Evolutionary conservation across 2,113 vertebrate genomes (phyloP).

Genomic region (Eolophus roseicapilla): DNA sequence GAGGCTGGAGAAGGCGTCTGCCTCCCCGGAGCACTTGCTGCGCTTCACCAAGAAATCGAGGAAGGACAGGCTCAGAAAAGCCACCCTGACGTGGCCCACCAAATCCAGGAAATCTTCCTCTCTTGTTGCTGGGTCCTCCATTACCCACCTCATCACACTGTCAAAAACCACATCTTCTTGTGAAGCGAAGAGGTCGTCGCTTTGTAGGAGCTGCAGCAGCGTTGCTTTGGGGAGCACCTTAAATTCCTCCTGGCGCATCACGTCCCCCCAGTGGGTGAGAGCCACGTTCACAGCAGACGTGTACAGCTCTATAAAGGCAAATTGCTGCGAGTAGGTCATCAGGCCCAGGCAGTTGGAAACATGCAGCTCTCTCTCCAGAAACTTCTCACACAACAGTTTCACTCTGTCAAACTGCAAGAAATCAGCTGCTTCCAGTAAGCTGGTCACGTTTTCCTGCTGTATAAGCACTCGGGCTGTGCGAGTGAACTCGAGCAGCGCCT

Average conservation of each 20-base stretch:
- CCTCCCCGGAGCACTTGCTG: conserved; percentile 70
- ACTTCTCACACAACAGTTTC: conserved; percentile 82
- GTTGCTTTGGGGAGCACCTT: conserved; percentile 76
- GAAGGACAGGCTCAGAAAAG: conserved; percentile 82
- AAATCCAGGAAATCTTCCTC: conserved; percentile 83
- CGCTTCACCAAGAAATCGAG: conserved; percentile 77
- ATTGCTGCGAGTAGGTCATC: conserved; percentile 81
- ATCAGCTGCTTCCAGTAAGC: conserved; percentile 83
- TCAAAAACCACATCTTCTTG: conserved; percentile 84
- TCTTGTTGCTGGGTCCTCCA: conserved; percentile 71
- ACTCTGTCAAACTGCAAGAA: conserved; percentile 82
- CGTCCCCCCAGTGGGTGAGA: conserved; percentile 81
- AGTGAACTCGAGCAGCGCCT: conserved; percentile 76
- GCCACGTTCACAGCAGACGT: conserved; percentile 75
- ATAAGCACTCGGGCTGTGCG: conserved; percentile 69
- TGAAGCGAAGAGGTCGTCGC: conserved; percentile 76
- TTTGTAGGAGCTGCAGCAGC: conserved; percentile 77
- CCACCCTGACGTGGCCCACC: conserved; percentile 76
- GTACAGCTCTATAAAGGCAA: conserved; percentile 75
- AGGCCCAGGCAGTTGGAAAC: conserved; percentile 85
- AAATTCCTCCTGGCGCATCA: conserved; percentile 77
- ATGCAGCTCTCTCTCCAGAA: conserved; percentile 84
- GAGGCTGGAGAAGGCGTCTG: conserved; percentile 69
- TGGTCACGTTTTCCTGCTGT: conserved; percentile 75
- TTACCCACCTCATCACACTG: conserved; percentile 79